Evolutionary conservation across 2,113 vertebrate genomes (phyloP).

Genomic region (Zosterops lateralis): DNA sequence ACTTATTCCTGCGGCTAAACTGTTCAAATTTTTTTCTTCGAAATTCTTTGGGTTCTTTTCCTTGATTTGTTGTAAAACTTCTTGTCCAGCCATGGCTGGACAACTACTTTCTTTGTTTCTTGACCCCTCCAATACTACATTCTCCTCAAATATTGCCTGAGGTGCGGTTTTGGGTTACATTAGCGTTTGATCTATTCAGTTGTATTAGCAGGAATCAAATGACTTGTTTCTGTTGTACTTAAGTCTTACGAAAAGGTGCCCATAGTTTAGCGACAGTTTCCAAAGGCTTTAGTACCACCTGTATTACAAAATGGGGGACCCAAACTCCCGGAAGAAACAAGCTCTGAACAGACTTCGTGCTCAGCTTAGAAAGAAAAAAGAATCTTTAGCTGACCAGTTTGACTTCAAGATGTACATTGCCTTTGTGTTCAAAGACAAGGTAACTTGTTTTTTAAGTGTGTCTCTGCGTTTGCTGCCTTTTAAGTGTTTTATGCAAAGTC

Average conservation of each 20-base stretch:
- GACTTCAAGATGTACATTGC: slow-evolving; percentile 99
- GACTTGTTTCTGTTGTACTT: slow-evolving; percentile 85
- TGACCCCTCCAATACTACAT: slow-evolving; percentile 70
- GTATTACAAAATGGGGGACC: slow-evolving; percentile 95
- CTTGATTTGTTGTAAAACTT: slow-evolving; percentile 30
- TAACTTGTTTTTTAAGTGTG: slow-evolving; percentile 64
- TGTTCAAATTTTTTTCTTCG: slow-evolving; percentile 52
- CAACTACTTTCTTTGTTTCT: slow-evolving; percentile 69
- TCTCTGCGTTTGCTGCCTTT: not conserved
- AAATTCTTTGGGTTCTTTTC: slow-evolving; percentile 36
- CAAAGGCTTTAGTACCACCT: slow-evolving; percentile 83
- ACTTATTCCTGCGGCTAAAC: slow-evolving; percentile 67
- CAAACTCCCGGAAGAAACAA: slow-evolving; percentile 98
- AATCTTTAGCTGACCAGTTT: slow-evolving; percentile 99
- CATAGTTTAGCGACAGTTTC: slow-evolving; percentile 79
- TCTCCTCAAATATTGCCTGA: slow-evolving; percentile 71
- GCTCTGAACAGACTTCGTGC: slow-evolving; percentile 98
- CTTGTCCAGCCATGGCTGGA: slow-evolving; percentile 71
- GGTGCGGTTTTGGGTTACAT: slow-evolving; percentile 71
- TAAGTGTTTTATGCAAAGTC: not conserved
- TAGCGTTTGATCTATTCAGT: slow-evolving; percentile 73
- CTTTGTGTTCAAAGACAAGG: slow-evolving; percentile 99
- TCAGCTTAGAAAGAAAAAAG: slow-evolving; percentile 99
- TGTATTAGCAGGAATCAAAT: slow-evolving; percentile 75
- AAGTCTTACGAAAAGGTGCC: slow-evolving; percentile 81